A percentile compares a stretch with the other conserved stretches of the same genome.
Evolutionary conservation across 2,113 vertebrate genomes (phyloP).

Genomic region (Cygnus atratus): DNA sequence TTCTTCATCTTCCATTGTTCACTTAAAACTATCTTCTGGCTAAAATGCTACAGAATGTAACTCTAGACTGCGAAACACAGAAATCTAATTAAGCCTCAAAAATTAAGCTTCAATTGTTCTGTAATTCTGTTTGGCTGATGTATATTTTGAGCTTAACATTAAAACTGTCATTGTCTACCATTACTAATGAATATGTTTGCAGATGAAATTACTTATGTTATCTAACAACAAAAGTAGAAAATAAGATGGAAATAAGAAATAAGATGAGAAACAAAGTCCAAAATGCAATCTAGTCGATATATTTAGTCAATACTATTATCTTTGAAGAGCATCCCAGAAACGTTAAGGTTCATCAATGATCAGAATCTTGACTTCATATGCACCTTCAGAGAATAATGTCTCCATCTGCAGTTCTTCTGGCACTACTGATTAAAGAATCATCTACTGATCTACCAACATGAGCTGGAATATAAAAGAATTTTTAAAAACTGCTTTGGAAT

Average conservation of each 20-base stretch:
- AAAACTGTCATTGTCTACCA: not conserved
- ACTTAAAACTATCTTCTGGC: not conserved
- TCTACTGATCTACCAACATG: conserved; percentile 7
- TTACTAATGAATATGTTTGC: not conserved
- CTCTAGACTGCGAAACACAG: not conserved
- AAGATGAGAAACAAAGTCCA: conserved; percentile 4
- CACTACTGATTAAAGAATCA: conserved; percentile 50
- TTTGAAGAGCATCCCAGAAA: conserved; percentile 14
- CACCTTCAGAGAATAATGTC: conserved; percentile 5
- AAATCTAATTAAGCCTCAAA: not conserved
- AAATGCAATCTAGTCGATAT: not conserved
- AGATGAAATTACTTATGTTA: not conserved
- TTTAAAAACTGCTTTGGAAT: conserved; percentile 53
- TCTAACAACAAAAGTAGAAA: not conserved
- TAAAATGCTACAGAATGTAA: not conserved
- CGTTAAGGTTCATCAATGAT: conserved; percentile 10
- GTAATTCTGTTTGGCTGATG: not conserved
- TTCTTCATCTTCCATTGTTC: not conserved
- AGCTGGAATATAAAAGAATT: conserved; percentile 5
- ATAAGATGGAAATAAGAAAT: not conserved
- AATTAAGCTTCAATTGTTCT: not conserved
- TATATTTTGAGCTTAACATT: not conserved
- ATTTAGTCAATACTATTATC: conserved; percentile 20
- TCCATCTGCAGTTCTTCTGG: conserved; percentile 30
- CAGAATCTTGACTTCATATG: not conserved